A percentile compares a stretch with the other conserved stretches of the same genome.
phyloP scores from a whole-genome alignment of 2,113 vertebrate genomes.

The Platanista minor region DNA sequence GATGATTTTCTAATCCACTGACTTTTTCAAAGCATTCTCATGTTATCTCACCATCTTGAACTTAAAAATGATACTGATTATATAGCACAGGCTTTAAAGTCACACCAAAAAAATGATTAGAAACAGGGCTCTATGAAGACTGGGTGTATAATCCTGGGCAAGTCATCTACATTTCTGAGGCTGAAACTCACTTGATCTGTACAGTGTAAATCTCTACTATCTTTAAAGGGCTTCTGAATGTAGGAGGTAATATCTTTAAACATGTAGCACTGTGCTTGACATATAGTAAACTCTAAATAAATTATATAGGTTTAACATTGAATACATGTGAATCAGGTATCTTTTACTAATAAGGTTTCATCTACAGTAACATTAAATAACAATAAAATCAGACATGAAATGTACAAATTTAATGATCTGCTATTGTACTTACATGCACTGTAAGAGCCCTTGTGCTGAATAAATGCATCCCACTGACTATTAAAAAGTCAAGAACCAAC shows the following conservation, averaged over 20 bases:
- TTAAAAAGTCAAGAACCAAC: neutral
- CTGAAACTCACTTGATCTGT: neutral
- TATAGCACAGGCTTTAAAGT: neutral
- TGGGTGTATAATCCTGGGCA: neutral
- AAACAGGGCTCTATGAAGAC: neutral
- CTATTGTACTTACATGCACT: neutral
- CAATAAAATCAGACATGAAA: neutral
- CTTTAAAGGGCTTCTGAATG: neutral
- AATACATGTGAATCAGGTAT: neutral
- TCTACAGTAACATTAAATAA: neutral
- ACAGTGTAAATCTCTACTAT: neutral
- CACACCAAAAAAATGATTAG: neutral
- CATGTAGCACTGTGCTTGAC: neutral
- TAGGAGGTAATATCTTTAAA: neutral
- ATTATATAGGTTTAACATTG: neutral
- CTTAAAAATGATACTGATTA: neutral
- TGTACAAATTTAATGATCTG: neutral
- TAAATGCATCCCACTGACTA: neutral
- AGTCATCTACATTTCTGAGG: neutral
- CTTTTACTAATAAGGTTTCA: neutral
- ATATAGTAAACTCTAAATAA: neutral
- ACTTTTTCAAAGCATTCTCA: constrained; percentile 15
- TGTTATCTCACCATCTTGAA: neutral
- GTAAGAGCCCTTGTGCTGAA: neutral
- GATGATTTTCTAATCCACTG: constrained; percentile 33